Evolutionary conservation across 2,888 invertebrate species (phyloP).

Genomic region (Chloromyia formosa): DNA sequence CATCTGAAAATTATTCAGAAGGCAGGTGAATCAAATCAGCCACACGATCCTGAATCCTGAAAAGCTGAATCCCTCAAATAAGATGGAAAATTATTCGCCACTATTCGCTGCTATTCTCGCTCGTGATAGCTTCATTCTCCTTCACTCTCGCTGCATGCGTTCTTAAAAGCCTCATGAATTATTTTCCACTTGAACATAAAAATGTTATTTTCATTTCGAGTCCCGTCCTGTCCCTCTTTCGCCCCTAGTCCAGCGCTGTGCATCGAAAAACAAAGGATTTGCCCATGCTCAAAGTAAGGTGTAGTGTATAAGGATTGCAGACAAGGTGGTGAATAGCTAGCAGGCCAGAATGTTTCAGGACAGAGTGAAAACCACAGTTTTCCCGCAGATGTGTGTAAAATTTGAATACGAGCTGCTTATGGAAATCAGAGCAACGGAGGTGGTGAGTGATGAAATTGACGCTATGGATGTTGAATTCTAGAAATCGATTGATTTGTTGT

Average conservation of each 20-base stretch:
- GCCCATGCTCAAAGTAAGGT: not conserved
- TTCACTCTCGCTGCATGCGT: constrained; percentile 26
- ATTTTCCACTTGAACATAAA: constrained; percentile 42
- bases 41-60: constrained; percentile 3
- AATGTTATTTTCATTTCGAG: constrained; percentile 43
- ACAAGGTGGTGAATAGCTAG: not conserved
- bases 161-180: constrained; percentile 43
- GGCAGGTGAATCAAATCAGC: constrained; percentile 39
- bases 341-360: too few relatives aligned
- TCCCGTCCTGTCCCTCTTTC: not conserved
- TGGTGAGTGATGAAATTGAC: not conserved
- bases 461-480: not conserved
- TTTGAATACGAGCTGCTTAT: constrained; percentile 39
- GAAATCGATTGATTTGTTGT: not conserved
- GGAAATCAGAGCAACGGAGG: constrained; percentile 7
- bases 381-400: constrained; percentile 25
- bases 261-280: not conserved
- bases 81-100: constrained; percentile 43
- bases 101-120: constrained; percentile 19
- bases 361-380: constrained; percentile 6
- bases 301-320: not conserved
- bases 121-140: constrained; percentile 38
- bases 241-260: too few relatives aligned
- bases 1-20: constrained; percentile 41
- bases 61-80: constrained; percentile 7